Conservation (phyloP, 2,888 invertebrate species). For the Athetis lepigone region DNA sequence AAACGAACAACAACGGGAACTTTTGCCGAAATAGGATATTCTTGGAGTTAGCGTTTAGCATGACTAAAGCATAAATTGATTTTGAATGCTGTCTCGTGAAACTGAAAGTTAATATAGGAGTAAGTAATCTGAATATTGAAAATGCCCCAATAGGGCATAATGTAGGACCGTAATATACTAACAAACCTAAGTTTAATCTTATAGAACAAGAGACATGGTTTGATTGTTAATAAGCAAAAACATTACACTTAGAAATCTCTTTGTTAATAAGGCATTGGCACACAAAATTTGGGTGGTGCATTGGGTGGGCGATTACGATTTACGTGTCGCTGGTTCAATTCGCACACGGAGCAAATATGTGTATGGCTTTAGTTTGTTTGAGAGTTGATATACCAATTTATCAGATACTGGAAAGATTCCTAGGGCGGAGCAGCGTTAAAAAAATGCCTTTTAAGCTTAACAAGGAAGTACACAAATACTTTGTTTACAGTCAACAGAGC, state of each 20-base stretch:
- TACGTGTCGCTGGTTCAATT: too few relatives aligned
- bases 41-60: conserved; percentile 42
- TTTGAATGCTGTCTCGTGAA: conserved; percentile 16
- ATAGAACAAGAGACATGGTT: not conserved
- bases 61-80: conserved; percentile 33
- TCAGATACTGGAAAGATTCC: too few relatives aligned
- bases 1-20: conserved; percentile 52
- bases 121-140: conserved; percentile 11
- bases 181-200: too few relatives aligned
- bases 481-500: not conserved
- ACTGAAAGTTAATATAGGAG: conserved; percentile 21
- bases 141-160: conserved; percentile 8
- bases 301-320: too few relatives aligned
- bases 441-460: too few relatives aligned
- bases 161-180: too few relatives aligned
- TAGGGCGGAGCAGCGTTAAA: too few relatives aligned
- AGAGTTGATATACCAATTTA: too few relatives aligned
- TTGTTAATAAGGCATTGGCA: not conserved
- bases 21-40: conserved; percentile 49
- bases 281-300: too few relatives aligned
- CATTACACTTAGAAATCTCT: not conserved
- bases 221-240: not conserved
- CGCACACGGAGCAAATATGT: too few relatives aligned
- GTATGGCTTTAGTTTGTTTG: too few relatives aligned
- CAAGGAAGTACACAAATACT: not conserved